These are phyloP conservation scores for Ichneumoninae sp. DNA, from an alignment of 2,888 invertebrate species.

Conservation along the genomic window DNA sequence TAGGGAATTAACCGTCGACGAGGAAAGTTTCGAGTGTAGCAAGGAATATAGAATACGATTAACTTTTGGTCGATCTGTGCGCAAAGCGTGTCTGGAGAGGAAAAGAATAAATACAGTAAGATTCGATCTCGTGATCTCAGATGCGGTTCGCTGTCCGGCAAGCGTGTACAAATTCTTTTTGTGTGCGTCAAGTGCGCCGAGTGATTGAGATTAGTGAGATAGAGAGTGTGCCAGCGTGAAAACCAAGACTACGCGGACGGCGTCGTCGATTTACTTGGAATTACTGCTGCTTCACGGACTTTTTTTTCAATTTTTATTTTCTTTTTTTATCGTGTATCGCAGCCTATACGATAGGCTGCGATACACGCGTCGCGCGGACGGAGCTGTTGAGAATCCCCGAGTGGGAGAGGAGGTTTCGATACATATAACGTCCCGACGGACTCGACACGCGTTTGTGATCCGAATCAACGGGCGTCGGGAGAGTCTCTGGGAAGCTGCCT, in stretches of 20 bases:
- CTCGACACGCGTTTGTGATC: constrained; percentile 2
- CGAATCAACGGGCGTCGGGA: constrained; percentile 47
- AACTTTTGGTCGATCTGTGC: neutral
- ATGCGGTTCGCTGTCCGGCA: constrained; percentile 28
- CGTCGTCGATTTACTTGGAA: neutral
- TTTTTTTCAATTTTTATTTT: constrained; percentile 5
- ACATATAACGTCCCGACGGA: constrained; percentile 28
- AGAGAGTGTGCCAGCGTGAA: constrained; percentile 1
- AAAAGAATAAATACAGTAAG: neutral
- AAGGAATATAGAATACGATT: neutral
- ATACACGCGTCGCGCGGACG: constrained; percentile 9
- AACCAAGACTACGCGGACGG: neutral
- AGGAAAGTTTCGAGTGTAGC: neutral
- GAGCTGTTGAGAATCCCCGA: neutral
- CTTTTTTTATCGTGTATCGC: neutral
- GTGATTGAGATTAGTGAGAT: constrained; percentile 22
- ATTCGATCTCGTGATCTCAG: constrained; percentile 12
- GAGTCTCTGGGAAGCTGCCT: constrained; percentile 52
- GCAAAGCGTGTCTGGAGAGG: neutral
- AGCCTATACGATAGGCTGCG: constrained; percentile 19
- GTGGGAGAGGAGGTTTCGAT: constrained; percentile 17
- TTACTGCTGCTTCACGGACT: neutral
- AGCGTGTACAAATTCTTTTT: constrained; percentile 4
- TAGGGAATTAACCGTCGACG: neutral
- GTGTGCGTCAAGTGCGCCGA: constrained; percentile 1